phyloP scores from a whole-genome alignment of 2,797 vertebrate species.

The Threskiornis aethiopicus region DNA sequence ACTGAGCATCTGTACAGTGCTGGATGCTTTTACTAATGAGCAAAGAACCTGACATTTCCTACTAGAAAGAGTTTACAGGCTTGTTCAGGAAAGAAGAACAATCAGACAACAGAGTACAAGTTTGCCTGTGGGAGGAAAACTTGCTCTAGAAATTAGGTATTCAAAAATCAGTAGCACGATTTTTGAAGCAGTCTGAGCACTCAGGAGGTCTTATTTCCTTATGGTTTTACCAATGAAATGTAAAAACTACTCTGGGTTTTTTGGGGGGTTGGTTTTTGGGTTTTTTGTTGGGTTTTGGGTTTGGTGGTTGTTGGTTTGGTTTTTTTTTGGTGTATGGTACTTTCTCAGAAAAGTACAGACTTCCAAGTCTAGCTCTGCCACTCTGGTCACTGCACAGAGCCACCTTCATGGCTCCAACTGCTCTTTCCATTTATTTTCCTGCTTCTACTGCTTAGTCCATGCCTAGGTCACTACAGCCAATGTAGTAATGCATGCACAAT shows the following conservation, averaged over 20 bases:
- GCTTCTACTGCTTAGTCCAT: background rate
- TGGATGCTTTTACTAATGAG: background rate
- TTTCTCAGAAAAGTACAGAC: background rate
- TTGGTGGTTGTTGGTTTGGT: too few species aligned
- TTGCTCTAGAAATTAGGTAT: background rate
- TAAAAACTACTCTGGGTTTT: background rate
- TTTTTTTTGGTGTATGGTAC: background rate
- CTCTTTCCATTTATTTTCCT: background rate
- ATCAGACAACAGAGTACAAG: background rate
- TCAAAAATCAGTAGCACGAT: background rate
- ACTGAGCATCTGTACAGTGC: background rate
- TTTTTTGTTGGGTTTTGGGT: too few species aligned
- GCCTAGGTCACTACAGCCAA: background rate
- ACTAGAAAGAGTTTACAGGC: background rate
- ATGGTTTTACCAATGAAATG: background rate
- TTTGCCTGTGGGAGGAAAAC: background rate
- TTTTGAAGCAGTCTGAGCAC: background rate
- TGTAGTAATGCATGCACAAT: background rate
- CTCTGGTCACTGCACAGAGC: background rate
- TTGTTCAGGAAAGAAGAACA: background rate
- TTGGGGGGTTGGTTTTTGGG: too few species aligned
- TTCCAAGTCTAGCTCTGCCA: background rate
- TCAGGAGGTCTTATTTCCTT: background rate
- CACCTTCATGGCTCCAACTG: too few species aligned
- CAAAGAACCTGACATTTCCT: background rate